Evolutionary conservation across 1,140 invertebrate genomes (phyloP).

Genomic region (Cydia pomonella): DNA sequence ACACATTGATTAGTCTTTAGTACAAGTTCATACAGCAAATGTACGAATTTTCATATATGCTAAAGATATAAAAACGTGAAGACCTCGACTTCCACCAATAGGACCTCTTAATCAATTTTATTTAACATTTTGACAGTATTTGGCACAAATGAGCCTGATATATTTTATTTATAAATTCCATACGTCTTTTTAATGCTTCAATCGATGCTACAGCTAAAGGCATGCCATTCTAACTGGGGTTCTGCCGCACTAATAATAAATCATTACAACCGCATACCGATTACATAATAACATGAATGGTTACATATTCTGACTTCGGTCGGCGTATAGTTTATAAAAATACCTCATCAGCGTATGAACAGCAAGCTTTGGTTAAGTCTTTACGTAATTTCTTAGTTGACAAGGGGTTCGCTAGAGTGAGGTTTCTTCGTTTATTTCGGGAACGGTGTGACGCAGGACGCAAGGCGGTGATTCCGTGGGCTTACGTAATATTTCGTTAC

Average conservation of each 20-base stretch:
- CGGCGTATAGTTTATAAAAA: not conserved
- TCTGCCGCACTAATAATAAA: not conserved
- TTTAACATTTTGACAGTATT: no score
- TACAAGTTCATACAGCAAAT: not conserved
- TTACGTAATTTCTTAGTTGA: not conserved
- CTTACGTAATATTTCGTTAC: not conserved
- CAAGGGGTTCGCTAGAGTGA: not conserved
- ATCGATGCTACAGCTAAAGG: not conserved
- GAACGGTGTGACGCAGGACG: not conserved
- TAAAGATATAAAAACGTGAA: no score
- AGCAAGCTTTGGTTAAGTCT: not conserved
- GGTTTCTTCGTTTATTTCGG: constrained; percentile 15
- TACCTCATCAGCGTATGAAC: no score
- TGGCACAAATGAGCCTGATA: no score
- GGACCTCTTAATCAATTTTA: no score
- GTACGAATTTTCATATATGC: not conserved
- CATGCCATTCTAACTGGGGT: not conserved
- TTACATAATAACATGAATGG: not conserved
- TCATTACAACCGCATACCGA: not conserved
- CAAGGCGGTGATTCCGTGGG: not conserved
- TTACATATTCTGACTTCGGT: not conserved
- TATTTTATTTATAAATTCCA: not conserved
- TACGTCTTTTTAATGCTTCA: not conserved
- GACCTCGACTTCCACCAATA: no score
- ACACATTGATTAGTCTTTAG: no score